Percentiles rank a stretch among this genome's conserved stretches.
These are phyloP conservation scores for Hystrix brachyura DNA, from an alignment of 2,113 vertebrate species.

Conservation along the genomic window DNA sequence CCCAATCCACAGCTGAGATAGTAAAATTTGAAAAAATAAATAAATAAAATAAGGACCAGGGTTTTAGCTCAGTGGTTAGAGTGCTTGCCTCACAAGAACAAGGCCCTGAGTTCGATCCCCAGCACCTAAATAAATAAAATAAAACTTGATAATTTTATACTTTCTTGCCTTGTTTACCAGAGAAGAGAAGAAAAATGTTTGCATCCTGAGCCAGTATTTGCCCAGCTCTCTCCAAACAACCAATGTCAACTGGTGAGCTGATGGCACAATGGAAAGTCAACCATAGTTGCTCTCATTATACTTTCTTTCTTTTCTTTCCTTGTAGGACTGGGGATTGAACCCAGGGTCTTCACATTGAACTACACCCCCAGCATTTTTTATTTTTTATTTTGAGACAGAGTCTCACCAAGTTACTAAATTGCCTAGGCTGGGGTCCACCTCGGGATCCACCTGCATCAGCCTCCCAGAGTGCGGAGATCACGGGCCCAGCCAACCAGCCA, in stretches of 20 bases:
- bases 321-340: not conserved
- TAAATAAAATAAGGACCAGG: not conserved
- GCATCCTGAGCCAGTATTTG: not conserved
- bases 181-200: not conserved
- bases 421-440: not conserved
- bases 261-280: not conserved
- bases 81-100: too few species aligned
- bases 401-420: not conserved
- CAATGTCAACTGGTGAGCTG: not conserved
- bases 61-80: too few species aligned
- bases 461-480: not conserved
- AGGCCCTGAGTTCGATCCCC: too few species aligned
- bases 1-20: too few species aligned
- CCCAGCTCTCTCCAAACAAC: not conserved
- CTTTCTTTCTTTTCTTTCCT: not conserved
- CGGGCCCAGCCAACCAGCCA: not conserved
- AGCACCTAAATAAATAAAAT: not conserved
- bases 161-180: constrained; percentile 7
- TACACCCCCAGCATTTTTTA: not conserved
- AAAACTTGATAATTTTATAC: not conserved
- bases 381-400: not conserved
- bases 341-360: not conserved
- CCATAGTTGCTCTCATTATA: not conserved
- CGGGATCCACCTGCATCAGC: not conserved
- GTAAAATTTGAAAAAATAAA: too few species aligned